Conservation (phyloP, 1,140 invertebrate genomes). For the Apis florea region DNA sequence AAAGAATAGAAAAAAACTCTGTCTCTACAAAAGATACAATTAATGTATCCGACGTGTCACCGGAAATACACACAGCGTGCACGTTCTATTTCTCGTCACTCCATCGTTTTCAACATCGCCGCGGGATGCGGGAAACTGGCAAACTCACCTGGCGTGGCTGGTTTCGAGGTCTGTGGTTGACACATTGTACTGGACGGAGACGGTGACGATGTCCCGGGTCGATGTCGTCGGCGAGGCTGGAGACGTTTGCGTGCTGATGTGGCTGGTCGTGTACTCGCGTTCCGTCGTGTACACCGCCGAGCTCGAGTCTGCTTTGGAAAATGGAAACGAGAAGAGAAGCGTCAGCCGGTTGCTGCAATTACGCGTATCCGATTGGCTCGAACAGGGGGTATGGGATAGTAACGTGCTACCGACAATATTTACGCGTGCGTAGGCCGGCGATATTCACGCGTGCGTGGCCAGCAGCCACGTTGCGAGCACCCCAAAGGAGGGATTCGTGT, state of each 20-base stretch:
- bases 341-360: slow-evolving; percentile 41
- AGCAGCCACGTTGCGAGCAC: slow-evolving; percentile 49
- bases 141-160: slow-evolving; percentile 72
- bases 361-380: slow-evolving; percentile 44
- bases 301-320: slow-evolving; percentile 71
- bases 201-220: slow-evolving; percentile 70
- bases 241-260: slow-evolving; percentile 73
- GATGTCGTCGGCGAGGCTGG: slow-evolving; percentile 66
- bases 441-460: slow-evolving; percentile 67
- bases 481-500: slow-evolving; percentile 11
- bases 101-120: neutral
- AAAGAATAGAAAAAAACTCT: no score
- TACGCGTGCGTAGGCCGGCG: slow-evolving; percentile 68
- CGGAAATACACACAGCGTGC: neutral
- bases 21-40: no score
- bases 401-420: slow-evolving; percentile 60
- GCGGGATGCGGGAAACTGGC: slow-evolving; percentile 25
- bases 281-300: slow-evolving; percentile 75
- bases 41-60: neutral
- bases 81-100: no score
- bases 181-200: slow-evolving; percentile 74
- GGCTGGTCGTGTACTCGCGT: slow-evolving; percentile 73
- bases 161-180: slow-evolving; percentile 73
- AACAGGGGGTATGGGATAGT: slow-evolving; percentile 23
- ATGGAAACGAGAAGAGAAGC: slow-evolving; percentile 44